Evolutionary conservation across 2,113 vertebrate genomes (phyloP).

Genomic region (Seriola aureovittata): DNA sequence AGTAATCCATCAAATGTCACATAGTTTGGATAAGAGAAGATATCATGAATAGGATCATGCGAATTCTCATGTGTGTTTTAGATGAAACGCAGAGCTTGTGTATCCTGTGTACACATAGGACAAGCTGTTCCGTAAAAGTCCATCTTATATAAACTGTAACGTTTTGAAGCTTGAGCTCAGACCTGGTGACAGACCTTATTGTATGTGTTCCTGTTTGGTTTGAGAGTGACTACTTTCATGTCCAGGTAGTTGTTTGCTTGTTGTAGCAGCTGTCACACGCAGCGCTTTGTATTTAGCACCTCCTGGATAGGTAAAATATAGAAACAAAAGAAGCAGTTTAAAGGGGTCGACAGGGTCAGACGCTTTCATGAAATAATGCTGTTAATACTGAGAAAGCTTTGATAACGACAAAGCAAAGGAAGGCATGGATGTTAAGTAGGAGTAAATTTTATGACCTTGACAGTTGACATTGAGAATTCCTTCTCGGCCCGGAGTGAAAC

Average conservation of each 20-base stretch:
- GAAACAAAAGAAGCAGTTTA: slow-evolving; percentile 20
- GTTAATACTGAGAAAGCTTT: slow-evolving; percentile 43
- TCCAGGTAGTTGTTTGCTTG: slow-evolving; percentile 48
- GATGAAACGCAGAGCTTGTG: neutral
- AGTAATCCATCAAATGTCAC: slow-evolving; percentile 15
- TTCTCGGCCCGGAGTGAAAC: slow-evolving; percentile 46
- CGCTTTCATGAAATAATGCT: slow-evolving; percentile 45
- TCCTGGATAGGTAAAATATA: slow-evolving; percentile 30
- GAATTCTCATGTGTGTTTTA: neutral
- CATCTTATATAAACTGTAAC: slow-evolving; percentile 32
- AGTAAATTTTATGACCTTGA: slow-evolving; percentile 64
- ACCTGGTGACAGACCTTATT: slow-evolving; percentile 29
- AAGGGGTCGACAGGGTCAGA: slow-evolving; percentile 33
- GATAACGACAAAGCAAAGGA: slow-evolving; percentile 35
- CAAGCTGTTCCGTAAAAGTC: slow-evolving; percentile 14
- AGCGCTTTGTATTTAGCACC: slow-evolving; percentile 10
- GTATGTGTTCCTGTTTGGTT: slow-evolving; percentile 45
- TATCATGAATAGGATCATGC: neutral
- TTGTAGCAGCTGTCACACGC: slow-evolving; percentile 29
- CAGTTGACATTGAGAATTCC: slow-evolving; percentile 65
- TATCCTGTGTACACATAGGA: neutral
- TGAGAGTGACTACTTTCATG: slow-evolving; percentile 28
- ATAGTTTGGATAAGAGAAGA: neutral
- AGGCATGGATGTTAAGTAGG: slow-evolving; percentile 53
- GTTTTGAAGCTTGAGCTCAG: slow-evolving; percentile 27